Percentiles rank a stretch among this genome's conserved stretches.
Evolutionary conservation across 2,113 vertebrate species (phyloP).

Genomic region (Oncorhynchus tshawytscha): DNA sequence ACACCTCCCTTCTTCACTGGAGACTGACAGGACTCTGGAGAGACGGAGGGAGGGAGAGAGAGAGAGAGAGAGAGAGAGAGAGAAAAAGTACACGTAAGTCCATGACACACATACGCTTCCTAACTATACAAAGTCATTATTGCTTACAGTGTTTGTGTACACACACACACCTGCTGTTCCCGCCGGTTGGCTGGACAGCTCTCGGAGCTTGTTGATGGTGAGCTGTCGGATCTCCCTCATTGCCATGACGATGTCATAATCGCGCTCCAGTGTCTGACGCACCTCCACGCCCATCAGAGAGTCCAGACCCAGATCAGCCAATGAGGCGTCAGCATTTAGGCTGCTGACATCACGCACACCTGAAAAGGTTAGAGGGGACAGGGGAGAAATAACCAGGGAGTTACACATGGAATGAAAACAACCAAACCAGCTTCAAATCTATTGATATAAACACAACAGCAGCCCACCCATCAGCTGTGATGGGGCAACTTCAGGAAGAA

Average conservation of each 20-base stretch:
- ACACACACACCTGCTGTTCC: constrained; percentile 67
- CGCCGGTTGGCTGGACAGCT: constrained; percentile 70
- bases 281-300: constrained; percentile 97
- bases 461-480: not conserved
- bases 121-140: not conserved
- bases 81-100: not conserved
- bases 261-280: constrained; percentile 88
- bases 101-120: not conserved
- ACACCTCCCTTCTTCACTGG: constrained; percentile 34
- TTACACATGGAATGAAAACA: not conserved
- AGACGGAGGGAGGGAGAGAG: not conserved
- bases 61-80: not conserved
- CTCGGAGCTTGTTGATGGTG: constrained; percentile 84
- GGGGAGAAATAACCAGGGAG: not conserved
- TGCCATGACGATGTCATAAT: constrained; percentile 85
- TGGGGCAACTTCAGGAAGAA: too few species aligned
- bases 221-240: constrained; percentile 91
- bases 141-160: not conserved
- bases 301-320: constrained; percentile 92
- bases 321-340: constrained; percentile 80
- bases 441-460: not conserved
- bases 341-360: constrained; percentile 84
- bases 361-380: constrained; percentile 40
- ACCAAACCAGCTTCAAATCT: not conserved
- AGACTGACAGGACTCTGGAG: constrained; percentile 58